Percentiles rank a stretch among this genome's conserved stretches.
These are phyloP conservation scores for Apotomis capreana DNA, from an alignment of 2,888 invertebrate genomes.

Conservation along the genomic window DNA sequence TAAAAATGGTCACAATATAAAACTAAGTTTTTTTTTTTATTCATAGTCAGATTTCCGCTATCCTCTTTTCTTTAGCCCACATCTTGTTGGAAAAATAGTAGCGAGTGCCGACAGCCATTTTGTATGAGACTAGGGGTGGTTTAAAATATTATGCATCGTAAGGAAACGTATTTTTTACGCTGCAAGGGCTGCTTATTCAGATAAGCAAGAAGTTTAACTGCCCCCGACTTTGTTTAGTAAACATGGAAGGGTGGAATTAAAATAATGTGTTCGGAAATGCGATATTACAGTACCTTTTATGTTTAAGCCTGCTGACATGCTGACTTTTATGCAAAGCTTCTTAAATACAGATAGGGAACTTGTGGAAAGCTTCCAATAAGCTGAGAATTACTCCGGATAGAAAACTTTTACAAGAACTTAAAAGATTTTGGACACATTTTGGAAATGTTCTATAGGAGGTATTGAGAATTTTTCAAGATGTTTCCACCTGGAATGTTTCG, in stretches of 20 bases:
- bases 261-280: background rate
- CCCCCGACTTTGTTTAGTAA: conserved; percentile 33
- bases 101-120: conserved; percentile 80
- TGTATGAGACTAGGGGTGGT: conserved; percentile 77
- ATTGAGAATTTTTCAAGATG: too few relatives aligned
- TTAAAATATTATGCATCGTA: conserved; percentile 78
- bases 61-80: conserved; percentile 50
- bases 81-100: conserved; percentile 71
- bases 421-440: too few relatives aligned
- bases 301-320: background rate
- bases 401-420: too few relatives aligned
- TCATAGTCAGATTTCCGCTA: background rate
- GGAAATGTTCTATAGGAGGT: too few relatives aligned
- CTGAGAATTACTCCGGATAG: too few relatives aligned
- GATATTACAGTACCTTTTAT: background rate
- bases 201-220: conserved; percentile 36
- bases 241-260: conserved; percentile 28
- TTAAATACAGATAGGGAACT: too few relatives aligned
- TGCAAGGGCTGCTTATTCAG: conserved; percentile 54
- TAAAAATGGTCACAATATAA: too few relatives aligned
- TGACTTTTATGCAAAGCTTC: too few relatives aligned
- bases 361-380: too few relatives aligned
- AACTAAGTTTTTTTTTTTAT: too few relatives aligned
- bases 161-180: conserved; percentile 75
- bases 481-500: too few relatives aligned